A percentile compares a stretch with the other conserved stretches of the same genome.
Conservation (phyloP, 2,113 vertebrate species). For the Brachirus orientalis region DNA sequence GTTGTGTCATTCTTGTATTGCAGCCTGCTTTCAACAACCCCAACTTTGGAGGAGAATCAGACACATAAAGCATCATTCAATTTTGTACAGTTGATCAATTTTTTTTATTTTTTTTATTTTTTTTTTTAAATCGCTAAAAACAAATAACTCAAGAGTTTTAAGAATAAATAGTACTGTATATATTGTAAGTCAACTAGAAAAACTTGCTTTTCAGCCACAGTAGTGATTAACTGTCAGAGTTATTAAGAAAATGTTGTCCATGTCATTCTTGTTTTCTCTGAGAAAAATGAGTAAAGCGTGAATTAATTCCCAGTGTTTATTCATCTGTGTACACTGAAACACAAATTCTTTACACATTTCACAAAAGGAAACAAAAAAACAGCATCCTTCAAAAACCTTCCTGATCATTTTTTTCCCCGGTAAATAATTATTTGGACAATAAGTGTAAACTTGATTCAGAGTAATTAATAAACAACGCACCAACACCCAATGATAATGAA, state of each 20-base stretch:
- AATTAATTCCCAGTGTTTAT: conserved; percentile 77
- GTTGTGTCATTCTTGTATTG: conserved; percentile 37
- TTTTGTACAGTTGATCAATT: conserved; percentile 41
- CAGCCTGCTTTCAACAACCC: conserved; percentile 81
- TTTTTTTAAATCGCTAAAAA: conserved; percentile 27
- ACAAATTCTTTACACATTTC: conserved; percentile 79
- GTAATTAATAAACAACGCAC: conserved; percentile 37
- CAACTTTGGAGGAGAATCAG: conserved; percentile 75
- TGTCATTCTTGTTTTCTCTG: not conserved
- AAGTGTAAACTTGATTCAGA: conserved; percentile 37
- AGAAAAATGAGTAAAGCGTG: conserved; percentile 48
- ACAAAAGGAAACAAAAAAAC: conserved; percentile 43
- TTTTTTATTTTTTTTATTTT: too few species aligned
- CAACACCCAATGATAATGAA: conserved; percentile 22
- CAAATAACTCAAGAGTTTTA: conserved; percentile 5
- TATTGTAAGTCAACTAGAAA: conserved; percentile 23
- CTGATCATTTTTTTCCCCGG: conserved; percentile 58
- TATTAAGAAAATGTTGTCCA: not conserved
- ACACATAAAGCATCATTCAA: conserved; percentile 44
- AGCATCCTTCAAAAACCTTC: conserved; percentile 61
- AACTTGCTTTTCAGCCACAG: not conserved
- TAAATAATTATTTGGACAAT: conserved; percentile 46
- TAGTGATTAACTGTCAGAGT: not conserved
- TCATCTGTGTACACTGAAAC: conserved; percentile 81
- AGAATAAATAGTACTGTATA: conserved; percentile 28